Base-by-base conservation (phyloP, 2,888 invertebrate genomes). In the Drosophila fungiperda region DNA sequence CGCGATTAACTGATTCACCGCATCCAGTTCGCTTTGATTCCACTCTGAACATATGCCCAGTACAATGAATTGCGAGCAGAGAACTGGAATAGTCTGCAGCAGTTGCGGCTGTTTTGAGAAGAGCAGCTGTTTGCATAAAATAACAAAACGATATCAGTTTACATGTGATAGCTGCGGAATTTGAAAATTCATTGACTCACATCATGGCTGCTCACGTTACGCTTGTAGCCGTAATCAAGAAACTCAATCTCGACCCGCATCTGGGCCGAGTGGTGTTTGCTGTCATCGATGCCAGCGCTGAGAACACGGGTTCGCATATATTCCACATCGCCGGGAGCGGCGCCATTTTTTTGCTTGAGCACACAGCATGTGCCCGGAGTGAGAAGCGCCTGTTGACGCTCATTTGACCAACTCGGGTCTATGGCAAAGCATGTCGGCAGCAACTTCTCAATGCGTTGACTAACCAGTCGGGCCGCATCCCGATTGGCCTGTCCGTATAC, bases 221-320 rank as follows among this genome's bases (percentile, higher is more conserved):
- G 94, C 1, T 94, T 94, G 86, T 95, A 95, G n/a, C 96, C 96
- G 87, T 95, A 96, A 92, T 96, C 96, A 91, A 96, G 94, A 85
- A 95, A 96, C 9, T 95, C 92, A 8, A 96, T 95, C 15, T 95
- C 92, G 2, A 96, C 95, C 78, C 95, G 94, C 57, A 96, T 94
- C 62, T 94, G 92, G 26, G 8, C 36, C 40, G 58, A 33, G 17
- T 55, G 59, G 20, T 53, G 59, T 40, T 45, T 64, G 32, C 45
- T 73, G 42, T 73, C 85, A 40, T 77, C 78, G 29, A 74, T 49
- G 11, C 62, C 73, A n/a, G 87, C 82, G 55, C 61, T 87, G 23
- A 82, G 50, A 55, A 92, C 86, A 95, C 96, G 93, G 35, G 86
- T 83, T 54, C 92, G 83, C 77, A 91, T 80, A 57, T 90, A 91